Evolutionary conservation across 2,888 invertebrate species (phyloP).

Genomic region (Cheilosia scutellata): DNA sequence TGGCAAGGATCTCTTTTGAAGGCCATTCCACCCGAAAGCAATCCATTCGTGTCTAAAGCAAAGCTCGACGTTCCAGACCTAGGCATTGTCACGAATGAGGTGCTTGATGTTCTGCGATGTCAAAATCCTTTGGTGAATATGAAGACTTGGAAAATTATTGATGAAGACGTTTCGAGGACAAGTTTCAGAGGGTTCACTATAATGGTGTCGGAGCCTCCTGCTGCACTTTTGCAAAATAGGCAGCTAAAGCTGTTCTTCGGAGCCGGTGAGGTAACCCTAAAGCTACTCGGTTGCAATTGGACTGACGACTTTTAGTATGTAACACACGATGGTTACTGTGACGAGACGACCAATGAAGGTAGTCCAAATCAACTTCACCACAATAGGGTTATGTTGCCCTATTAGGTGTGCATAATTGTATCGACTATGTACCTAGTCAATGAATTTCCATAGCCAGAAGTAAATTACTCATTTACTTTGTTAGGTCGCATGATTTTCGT

Average conservation of each 20-base stretch:
- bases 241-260: conserved; percentile 40
- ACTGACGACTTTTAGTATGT: background rate
- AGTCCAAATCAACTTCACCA: background rate
- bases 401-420: background rate
- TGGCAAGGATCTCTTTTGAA: conserved; percentile 33
- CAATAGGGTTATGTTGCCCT: background rate
- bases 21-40: background rate
- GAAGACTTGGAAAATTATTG: conserved; percentile 36
- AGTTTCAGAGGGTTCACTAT: conserved; percentile 16
- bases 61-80: conserved; percentile 19
- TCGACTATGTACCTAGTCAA: background rate
- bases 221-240: conserved; percentile 18
- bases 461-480: too few species aligned
- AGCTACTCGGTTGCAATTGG: conserved; percentile 9
- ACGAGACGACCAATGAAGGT: background rate
- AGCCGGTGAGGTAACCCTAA: conserved; percentile 36
- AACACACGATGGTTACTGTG: background rate
- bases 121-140: conserved; percentile 46
- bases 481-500: too few species aligned
- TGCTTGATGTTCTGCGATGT: conserved; percentile 17
- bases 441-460: background rate
- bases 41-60: conserved; percentile 1
- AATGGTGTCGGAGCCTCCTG: conserved; percentile 24
- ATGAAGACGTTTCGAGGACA: conserved; percentile 1
- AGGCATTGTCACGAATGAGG: conserved; percentile 1